phyloP scores from a whole-genome alignment of 2,113 vertebrate species.

The Rissa tridactyla region DNA sequence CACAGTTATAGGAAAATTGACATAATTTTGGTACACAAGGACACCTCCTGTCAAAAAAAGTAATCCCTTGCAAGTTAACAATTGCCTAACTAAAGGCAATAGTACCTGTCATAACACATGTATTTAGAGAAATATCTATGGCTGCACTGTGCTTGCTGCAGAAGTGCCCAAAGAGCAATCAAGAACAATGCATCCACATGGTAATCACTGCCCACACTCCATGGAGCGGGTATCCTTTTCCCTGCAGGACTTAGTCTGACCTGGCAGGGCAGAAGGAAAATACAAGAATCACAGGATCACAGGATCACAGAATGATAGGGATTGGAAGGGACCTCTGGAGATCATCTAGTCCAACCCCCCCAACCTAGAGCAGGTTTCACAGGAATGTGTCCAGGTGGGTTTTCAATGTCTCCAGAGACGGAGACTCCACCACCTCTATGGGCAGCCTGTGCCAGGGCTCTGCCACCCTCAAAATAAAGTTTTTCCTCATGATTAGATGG shows the following conservation, averaged over 20 bases:
- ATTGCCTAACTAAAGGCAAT: neutral
- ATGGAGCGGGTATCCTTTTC: neutral
- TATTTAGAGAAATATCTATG: neutral
- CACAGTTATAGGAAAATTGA: neutral
- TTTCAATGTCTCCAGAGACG: too few species aligned
- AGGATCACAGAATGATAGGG: too few species aligned
- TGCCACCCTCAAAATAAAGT: too few species aligned
- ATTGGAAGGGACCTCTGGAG: too few species aligned
- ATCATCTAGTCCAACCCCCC: too few species aligned
- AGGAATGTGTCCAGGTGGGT: too few species aligned
- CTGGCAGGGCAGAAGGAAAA: neutral
- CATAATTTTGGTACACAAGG: neutral
- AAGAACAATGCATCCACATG: neutral
- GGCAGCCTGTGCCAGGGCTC: too few species aligned
- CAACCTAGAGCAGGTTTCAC: too few species aligned
- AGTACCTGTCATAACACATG: neutral
- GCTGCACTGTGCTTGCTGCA: neutral
- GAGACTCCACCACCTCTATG: too few species aligned
- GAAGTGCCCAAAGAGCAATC: neutral
- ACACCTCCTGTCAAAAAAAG: neutral
- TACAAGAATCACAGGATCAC: neutral
- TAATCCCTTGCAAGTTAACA: neutral
- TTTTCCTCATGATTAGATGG: too few species aligned
- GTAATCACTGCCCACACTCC: neutral
- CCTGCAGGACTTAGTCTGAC: neutral